phyloP scores from a whole-genome alignment of 2,113 vertebrate species.

The Phylloscopus trochiloides region DNA sequence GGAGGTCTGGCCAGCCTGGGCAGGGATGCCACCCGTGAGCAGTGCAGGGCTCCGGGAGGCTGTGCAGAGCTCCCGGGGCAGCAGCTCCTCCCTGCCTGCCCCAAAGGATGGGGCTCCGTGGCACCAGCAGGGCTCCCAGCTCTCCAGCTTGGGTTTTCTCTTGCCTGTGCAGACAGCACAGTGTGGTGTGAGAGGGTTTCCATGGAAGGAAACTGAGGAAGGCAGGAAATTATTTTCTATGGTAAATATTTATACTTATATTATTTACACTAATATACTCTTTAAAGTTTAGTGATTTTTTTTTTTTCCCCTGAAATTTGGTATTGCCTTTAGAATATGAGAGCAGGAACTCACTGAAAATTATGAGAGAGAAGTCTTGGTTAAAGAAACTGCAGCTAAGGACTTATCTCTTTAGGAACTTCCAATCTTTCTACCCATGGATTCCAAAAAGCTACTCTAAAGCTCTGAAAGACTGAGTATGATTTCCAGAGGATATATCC shows the following conservation, averaged over 20 bases:
- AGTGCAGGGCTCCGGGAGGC: fast-evolving
- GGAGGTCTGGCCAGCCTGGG: background rate
- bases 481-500: background rate
- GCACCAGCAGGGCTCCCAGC: background rate
- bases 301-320: background rate
- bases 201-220: background rate
- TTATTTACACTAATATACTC: background rate
- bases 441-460: background rate
- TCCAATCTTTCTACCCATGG: background rate
- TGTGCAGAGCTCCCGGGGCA: background rate
- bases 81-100: background rate
- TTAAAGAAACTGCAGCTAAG: background rate
- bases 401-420: background rate
- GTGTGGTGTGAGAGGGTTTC: background rate
- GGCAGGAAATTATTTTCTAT: background rate
- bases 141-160: background rate
- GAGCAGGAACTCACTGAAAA: background rate
- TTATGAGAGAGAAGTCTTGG: background rate
- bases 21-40: fast-evolving
- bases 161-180: background rate
- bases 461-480: background rate
- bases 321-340: background rate
- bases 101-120: fast-evolving
- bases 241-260: background rate
- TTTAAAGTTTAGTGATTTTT: background rate